These are phyloP conservation scores for Ctenosaura bakeri DNA, from an alignment of 2,797 vertebrate genomes.

Conservation along the genomic window DNA sequence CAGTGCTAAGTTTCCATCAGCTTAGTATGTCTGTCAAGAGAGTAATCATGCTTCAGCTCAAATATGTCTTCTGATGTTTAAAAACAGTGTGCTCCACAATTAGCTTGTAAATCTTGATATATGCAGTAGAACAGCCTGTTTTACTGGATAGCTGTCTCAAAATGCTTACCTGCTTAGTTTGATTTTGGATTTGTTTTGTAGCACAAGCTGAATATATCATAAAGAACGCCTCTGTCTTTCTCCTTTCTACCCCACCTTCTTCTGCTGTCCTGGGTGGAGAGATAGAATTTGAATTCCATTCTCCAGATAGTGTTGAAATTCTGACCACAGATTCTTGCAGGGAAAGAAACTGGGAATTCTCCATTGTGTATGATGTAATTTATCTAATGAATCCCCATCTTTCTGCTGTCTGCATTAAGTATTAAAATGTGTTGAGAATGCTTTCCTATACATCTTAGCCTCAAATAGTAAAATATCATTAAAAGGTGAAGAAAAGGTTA, in stretches of 20 bases:
- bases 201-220: slow-evolving; percentile 26
- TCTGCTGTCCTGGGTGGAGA: neutral
- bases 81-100: slow-evolving; percentile 50
- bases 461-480: neutral
- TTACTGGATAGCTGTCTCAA: slow-evolving; percentile 6
- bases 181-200: neutral
- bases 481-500: neutral
- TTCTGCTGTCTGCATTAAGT: neutral
- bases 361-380: neutral
- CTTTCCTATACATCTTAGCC: neutral
- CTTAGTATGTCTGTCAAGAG: neutral
- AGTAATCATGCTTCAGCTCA: neutral
- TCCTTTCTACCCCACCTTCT: neutral
- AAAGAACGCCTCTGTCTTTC: neutral
- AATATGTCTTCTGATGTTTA: neutral
- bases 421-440: neutral
- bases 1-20: neutral
- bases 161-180: neutral
- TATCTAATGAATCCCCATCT: neutral
- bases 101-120: slow-evolving; percentile 51
- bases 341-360: neutral
- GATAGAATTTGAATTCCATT: neutral
- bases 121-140: slow-evolving; percentile 22
- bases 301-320: neutral
- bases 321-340: neutral